Evolutionary conservation across 2,888 invertebrate genomes (phyloP).

Genomic region (Chesias legatella): DNA sequence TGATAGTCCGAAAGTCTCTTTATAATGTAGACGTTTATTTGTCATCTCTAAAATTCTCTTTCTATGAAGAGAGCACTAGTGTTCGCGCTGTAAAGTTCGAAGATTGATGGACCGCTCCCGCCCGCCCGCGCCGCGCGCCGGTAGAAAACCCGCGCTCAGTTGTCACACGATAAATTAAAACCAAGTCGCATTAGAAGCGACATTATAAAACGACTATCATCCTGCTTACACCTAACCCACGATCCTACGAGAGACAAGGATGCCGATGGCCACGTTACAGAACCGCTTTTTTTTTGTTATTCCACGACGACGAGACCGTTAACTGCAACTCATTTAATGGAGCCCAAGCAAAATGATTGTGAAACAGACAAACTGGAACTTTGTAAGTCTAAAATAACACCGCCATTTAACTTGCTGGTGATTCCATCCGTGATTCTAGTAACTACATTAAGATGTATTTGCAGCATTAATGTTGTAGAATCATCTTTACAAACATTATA

Average conservation of each 20-base stretch:
- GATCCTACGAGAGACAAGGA: conserved; percentile 58
- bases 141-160: conserved; percentile 58
- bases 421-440: too few species aligned
- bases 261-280: conserved; percentile 51
- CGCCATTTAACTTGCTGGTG: too few species aligned
- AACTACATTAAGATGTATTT: too few species aligned
- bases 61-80: conserved; percentile 35
- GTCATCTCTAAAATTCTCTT: conserved; percentile 46
- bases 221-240: conserved; percentile 52
- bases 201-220: conserved; percentile 60
- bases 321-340: conserved; percentile 67
- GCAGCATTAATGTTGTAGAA: too few species aligned
- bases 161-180: conserved; percentile 78
- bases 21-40: too few species aligned
- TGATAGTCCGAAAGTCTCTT: too few species aligned
- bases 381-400: conserved; percentile 27
- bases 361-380: conserved; percentile 15
- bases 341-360: conserved; percentile 42
- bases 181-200: conserved; percentile 65
- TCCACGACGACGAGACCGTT: conserved; percentile 65
- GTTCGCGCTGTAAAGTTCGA: conserved; percentile 29
- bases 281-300: conserved; percentile 73
- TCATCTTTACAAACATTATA: too few species aligned
- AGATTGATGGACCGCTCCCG: conserved; percentile 72
- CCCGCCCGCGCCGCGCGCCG: too few species aligned